These are phyloP conservation scores for Charadrius vociferus DNA, from an alignment of 2,113 vertebrate species.

Conservation along the genomic window DNA sequence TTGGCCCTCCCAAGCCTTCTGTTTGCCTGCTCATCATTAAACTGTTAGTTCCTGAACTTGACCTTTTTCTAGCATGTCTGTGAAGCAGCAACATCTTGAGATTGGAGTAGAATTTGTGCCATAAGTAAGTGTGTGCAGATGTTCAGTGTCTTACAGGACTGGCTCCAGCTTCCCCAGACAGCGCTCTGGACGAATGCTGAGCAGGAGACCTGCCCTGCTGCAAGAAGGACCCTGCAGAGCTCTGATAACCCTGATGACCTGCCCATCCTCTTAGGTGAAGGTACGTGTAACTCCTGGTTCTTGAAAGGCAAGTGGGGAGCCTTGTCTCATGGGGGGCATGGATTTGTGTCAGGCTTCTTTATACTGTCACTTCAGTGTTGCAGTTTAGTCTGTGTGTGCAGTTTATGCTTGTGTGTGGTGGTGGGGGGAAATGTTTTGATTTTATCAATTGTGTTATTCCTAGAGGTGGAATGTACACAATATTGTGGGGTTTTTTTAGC, in stretches of 20 bases:
- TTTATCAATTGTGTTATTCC: accelerated
- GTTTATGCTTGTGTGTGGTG: too few relatives aligned
- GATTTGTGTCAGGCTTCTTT: not conserved
- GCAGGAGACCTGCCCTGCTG: not conserved
- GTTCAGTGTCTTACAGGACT: not conserved
- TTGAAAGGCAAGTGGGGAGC: not conserved
- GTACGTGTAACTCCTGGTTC: not conserved
- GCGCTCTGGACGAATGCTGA: not conserved
- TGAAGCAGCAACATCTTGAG: not conserved
- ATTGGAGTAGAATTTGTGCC: not conserved
- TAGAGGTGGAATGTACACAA: not conserved
- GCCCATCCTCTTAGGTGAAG: not conserved
- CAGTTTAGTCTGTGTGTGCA: not conserved
- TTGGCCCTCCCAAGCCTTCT: not conserved
- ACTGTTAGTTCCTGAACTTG: not conserved
- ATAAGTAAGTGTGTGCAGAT: not conserved
- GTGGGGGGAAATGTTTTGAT: not conserved
- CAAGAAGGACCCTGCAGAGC: not conserved
- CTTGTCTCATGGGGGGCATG: not conserved
- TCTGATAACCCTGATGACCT: not conserved
- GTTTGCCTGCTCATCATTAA: not conserved
- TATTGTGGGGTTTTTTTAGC: not conserved
- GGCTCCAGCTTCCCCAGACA: not conserved
- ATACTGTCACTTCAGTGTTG: not conserved
- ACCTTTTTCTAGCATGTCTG: not conserved